Base-by-base conservation (phyloP, 2,113 vertebrate genomes). In the Spizaetus ornatus region DNA sequence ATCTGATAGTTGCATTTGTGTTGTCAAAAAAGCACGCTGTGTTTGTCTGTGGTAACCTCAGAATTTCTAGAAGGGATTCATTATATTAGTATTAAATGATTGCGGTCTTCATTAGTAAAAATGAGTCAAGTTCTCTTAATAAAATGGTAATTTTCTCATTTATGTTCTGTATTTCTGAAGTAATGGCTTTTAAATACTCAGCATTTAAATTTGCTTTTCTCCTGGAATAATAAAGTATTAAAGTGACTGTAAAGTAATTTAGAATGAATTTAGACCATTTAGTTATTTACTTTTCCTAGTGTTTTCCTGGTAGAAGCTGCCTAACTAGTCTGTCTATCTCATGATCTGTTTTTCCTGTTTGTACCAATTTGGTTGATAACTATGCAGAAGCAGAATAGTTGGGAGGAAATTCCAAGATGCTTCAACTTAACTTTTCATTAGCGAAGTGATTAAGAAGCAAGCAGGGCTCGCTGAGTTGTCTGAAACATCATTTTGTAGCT, bases 131-230 rank as follows among this genome's bases (percentile, higher is more conserved):
- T 93, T 95, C 43, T 85, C 56, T 70, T 92, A 96, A 92, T 91
- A 94, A 95, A 91, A 87, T 81, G 83, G 47, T 85, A 77, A 85
- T 94, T 88, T 89, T 93, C 85, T 92, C 58, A 45, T 94, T 95
- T 95, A 86, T 0, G 1, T 86, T 53, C 36, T 78, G 0, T 72
- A n/a, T 82, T 93, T 94, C 53, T 85, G 34, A 89, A 85, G 45
- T 89, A 73, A 79, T 92, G 70, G 50, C 40, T 93, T 94, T 89
- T 86, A 87, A 91, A 80, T 88, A 84, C 61, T 34, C 4, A 70
- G 42, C 45, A 56, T 95, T 94, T 86, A 79, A 91, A 86, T 91
- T 73, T 91, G 50, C 36, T 36, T 78, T 90, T 79, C 67, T 84
- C 82, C n/a, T 84, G 22, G 56, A 94, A 63, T 90, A 94, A 67